A percentile compares a stretch with the other conserved stretches of the same genome.
Evolutionary conservation across 2,797 vertebrate species (phyloP).

Genomic region (Xenentodon cancila): DNA sequence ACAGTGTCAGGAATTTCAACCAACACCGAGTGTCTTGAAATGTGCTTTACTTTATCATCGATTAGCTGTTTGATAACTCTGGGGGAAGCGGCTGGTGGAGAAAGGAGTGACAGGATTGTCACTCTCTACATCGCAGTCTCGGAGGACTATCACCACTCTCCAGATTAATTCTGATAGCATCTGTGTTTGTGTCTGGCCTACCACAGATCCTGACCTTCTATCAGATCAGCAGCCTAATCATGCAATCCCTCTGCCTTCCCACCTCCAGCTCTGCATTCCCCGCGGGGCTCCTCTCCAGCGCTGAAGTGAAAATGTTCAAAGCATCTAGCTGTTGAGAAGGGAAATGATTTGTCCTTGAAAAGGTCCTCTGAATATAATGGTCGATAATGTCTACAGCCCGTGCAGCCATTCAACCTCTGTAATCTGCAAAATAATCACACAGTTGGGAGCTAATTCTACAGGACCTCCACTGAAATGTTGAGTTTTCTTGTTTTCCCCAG

Average conservation of each 20-base stretch:
- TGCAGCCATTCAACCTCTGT: slow-evolving; percentile 17
- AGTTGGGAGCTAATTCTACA: slow-evolving; percentile 21
- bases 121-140: slow-evolving; percentile 42
- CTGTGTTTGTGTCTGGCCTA: slow-evolving; percentile 62
- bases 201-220: slow-evolving; percentile 64
- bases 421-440: slow-evolving; percentile 47
- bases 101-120: slow-evolving; percentile 49
- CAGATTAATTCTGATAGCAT: slow-evolving; percentile 72
- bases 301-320: slow-evolving; percentile 58
- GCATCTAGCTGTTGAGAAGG: slow-evolving; percentile 42
- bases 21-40: slow-evolving; percentile 25
- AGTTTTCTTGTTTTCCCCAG: slow-evolving; percentile 18
- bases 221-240: slow-evolving; percentile 68
- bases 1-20: slow-evolving; percentile 1
- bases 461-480: slow-evolving; percentile 12
- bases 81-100: slow-evolving; percentile 1
- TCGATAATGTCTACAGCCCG: slow-evolving; percentile 47
- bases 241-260: slow-evolving; percentile 37
- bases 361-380: slow-evolving; percentile 38
- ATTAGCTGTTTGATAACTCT: slow-evolving; percentile 51
- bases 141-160: slow-evolving; percentile 61
- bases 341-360: slow-evolving; percentile 42
- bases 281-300: slow-evolving; percentile 42
- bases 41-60: slow-evolving; percentile 53
- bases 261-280: slow-evolving; percentile 34